Conservation (phyloP, 2,113 vertebrate species). For the Podarcis raffonei region DNA sequence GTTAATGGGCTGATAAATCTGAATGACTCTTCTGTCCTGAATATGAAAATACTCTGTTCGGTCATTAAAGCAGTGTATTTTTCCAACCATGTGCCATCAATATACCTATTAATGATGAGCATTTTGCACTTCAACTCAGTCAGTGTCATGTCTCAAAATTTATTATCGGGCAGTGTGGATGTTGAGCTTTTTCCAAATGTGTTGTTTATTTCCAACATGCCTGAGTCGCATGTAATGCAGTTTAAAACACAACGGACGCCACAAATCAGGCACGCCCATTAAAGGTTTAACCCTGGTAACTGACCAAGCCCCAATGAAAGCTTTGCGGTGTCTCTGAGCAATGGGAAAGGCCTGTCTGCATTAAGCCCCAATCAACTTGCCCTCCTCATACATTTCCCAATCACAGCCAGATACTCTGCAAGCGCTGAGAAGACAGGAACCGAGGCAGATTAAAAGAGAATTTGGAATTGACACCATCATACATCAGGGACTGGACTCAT, state of each 20-base stretch:
- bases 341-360: neutral
- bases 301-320: neutral
- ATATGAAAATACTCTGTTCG: constrained; percentile 22
- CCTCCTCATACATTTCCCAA: neutral
- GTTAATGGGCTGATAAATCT: constrained; percentile 48
- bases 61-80: constrained; percentile 18
- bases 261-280: neutral
- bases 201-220: neutral
- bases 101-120: constrained; percentile 20
- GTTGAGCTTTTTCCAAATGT: rapidly evolving
- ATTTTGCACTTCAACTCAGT: constrained; percentile 36
- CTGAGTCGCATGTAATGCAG: neutral
- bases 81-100: constrained; percentile 23
- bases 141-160: neutral
- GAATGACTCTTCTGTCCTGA: constrained; percentile 5
- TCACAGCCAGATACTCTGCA: neutral
- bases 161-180: neutral
- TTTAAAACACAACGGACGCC: neutral
- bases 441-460: neutral
- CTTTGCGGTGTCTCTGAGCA: neutral
- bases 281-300: neutral
- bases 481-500: neutral
- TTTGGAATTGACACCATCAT: neutral
- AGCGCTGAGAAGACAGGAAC: neutral
- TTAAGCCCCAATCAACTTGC: neutral